These are phyloP conservation scores for Cyanoderma ruficeps DNA, from an alignment of 2,113 vertebrate species.

Conservation along the genomic window DNA sequence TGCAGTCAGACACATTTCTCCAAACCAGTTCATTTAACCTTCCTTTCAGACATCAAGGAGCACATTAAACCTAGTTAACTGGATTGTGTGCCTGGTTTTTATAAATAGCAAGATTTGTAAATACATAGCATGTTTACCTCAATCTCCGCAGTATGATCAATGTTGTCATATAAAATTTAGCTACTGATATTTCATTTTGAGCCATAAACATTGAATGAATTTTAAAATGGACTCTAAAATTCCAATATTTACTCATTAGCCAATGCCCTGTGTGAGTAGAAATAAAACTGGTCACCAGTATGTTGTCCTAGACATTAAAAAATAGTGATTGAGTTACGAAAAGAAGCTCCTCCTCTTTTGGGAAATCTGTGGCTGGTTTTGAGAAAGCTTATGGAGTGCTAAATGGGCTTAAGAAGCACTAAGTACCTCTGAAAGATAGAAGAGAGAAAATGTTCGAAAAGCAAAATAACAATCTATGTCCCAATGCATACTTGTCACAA, in stretches of 20 bases:
- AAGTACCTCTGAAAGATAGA: not conserved
- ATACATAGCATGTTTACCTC: not conserved
- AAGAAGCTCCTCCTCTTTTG: not conserved
- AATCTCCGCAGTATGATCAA: not conserved
- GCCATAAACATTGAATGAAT: not conserved
- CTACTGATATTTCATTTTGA: constrained; percentile 3
- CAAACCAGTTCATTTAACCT: not conserved
- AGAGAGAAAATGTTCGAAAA: not conserved
- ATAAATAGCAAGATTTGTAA: not conserved
- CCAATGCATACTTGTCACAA: not conserved
- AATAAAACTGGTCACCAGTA: not conserved
- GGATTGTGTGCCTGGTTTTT: not conserved
- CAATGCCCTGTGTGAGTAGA: not conserved
- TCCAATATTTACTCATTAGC: constrained; percentile 19
- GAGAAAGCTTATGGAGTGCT: not conserved
- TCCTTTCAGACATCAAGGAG: not conserved
- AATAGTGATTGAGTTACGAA: not conserved
- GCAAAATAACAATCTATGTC: not conserved
- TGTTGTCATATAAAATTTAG: not conserved
- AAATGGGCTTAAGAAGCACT: not conserved
- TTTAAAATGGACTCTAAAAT: not conserved
- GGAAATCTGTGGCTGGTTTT: not conserved
- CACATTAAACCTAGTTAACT: not conserved
- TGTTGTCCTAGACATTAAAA: not conserved
- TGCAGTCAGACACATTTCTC: not conserved